These are phyloP conservation scores for Trichechus manatus DNA, from an alignment of 2,113 vertebrate genomes.

Conservation along the genomic window DNA sequence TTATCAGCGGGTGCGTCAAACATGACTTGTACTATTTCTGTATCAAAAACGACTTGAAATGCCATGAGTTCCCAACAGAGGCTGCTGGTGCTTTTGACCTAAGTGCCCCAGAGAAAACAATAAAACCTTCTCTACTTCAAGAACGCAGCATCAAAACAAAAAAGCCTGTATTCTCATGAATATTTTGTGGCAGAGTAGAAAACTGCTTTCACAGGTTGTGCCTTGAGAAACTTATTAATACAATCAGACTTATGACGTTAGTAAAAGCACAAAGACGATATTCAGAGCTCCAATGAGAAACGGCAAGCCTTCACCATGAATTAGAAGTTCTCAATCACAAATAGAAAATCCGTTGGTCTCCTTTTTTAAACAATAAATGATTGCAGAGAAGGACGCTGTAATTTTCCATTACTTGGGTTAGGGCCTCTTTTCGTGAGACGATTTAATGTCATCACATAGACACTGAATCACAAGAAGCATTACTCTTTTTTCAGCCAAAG, in stretches of 20 bases:
- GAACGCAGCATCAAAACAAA: slow-evolving; percentile 83
- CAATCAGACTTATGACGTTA: slow-evolving; percentile 87
- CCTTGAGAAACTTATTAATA: slow-evolving; percentile 82
- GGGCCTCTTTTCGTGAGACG: background rate
- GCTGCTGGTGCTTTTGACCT: slow-evolving; percentile 83
- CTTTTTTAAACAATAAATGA: slow-evolving; percentile 27
- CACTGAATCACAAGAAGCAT: background rate
- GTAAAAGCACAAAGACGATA: slow-evolving; percentile 90
- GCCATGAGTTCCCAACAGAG: slow-evolving; percentile 80
- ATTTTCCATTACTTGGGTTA: background rate
- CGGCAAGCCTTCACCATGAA: slow-evolving; percentile 71
- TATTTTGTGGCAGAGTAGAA: slow-evolving; percentile 74
- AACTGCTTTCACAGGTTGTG: slow-evolving; percentile 83
- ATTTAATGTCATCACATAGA: background rate
- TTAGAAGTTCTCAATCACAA: slow-evolving; percentile 63
- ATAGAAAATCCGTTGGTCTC: slow-evolving; percentile 73
- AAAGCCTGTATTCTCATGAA: slow-evolving; percentile 82
- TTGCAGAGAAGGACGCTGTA: background rate
- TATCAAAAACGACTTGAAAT: slow-evolving; percentile 78
- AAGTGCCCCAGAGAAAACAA: slow-evolving; percentile 81
- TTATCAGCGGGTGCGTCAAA: slow-evolving; percentile 80
- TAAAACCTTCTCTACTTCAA: slow-evolving; percentile 79
- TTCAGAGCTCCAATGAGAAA: slow-evolving; percentile 85
- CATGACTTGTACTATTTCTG: slow-evolving; percentile 77
- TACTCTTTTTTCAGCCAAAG: slow-evolving; percentile 29